phyloP scores from a whole-genome alignment of 1,140 invertebrate species.

The Chlorops oryzae region DNA sequence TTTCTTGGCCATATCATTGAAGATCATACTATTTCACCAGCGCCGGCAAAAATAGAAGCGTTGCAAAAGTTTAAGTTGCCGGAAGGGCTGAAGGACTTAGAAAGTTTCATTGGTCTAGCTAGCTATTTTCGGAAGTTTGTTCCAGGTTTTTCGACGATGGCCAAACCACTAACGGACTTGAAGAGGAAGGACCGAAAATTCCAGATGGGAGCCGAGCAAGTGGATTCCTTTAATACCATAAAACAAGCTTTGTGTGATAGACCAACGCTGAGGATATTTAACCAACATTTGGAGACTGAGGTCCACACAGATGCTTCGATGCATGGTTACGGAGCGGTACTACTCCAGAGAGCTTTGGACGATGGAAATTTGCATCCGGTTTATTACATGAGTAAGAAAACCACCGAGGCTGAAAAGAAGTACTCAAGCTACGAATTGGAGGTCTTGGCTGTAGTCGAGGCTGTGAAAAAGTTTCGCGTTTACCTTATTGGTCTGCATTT shows the following conservation, averaged over 20 bases:
- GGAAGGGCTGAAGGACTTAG: constrained; percentile 21
- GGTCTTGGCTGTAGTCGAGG: constrained; percentile 48
- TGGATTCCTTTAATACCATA: constrained; percentile 6
- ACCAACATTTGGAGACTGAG: constrained; percentile 30
- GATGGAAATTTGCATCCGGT: constrained; percentile 48
- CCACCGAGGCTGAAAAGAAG: constrained; percentile 28
- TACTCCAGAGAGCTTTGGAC: constrained; percentile 31
- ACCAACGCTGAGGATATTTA: constrained; percentile 41
- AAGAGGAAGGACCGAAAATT: constrained; percentile 20
- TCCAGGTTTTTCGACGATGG: constrained; percentile 26
- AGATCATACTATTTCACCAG: constrained; percentile 27
- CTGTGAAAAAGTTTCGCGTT: constrained; percentile 26
- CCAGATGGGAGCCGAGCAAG: constrained; percentile 2
- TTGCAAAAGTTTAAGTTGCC: constrained; percentile 24
- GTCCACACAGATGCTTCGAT: constrained; percentile 40
- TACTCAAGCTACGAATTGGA: constrained; percentile 45
- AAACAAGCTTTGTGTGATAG: constrained; percentile 18
- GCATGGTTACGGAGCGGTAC: constrained; percentile 29
- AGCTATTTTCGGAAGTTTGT: constrained; percentile 43
- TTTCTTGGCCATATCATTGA: constrained; percentile 36
- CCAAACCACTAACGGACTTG: constrained; percentile 32
- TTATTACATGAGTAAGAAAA: constrained; percentile 46
- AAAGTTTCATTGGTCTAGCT: constrained; percentile 39
- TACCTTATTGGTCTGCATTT: constrained; percentile 20
- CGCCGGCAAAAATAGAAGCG: constrained; percentile 27